A percentile compares a stretch with the other conserved stretches of the same genome.
Conservation (phyloP, 2,888 invertebrate species). For the Caenorhabditis virilis region DNA sequence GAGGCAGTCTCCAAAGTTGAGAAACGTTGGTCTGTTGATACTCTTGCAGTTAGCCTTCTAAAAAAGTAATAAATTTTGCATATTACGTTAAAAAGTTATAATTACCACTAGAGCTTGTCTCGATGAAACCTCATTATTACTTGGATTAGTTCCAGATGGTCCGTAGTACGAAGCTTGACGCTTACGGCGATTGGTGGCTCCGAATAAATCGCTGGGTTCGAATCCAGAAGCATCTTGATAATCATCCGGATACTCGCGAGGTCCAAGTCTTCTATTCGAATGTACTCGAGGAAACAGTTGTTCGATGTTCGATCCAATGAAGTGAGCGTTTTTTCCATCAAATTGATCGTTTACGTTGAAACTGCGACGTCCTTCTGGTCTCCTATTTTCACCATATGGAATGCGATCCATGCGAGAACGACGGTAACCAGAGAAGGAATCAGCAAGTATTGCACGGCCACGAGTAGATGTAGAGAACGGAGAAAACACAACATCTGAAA, state of each 20-base stretch:
- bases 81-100: not conserved
- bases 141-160: not conserved
- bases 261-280: constrained; percentile 12
- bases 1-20: constrained; percentile 45
- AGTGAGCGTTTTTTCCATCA: constrained; percentile 16
- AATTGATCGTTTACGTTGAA: constrained; percentile 23
- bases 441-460: constrained; percentile 20
- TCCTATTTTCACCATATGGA: constrained; percentile 10
- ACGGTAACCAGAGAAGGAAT: constrained; percentile 22
- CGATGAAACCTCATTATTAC: not conserved
- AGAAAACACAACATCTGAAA: constrained; percentile 17
- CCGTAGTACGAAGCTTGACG: constrained; percentile 22
- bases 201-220: constrained; percentile 24
- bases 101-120: constrained; percentile 22
- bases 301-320: constrained; percentile 8
- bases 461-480: constrained; percentile 16
- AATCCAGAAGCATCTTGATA: constrained; percentile 22
- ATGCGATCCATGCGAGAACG: constrained; percentile 15
- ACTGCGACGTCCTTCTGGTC: constrained; percentile 9
- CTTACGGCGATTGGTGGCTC: constrained; percentile 25
- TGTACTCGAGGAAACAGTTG: constrained; percentile 19
- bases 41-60: constrained; percentile 15
- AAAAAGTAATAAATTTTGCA: too few relatives aligned
- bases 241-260: constrained; percentile 21
- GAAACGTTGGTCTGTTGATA: constrained; percentile 16